Evolutionary conservation across 2,888 invertebrate species (phyloP), one percentile per base, ranked within the genome.

Genomic region (Nomada goodeniana): DNA sequence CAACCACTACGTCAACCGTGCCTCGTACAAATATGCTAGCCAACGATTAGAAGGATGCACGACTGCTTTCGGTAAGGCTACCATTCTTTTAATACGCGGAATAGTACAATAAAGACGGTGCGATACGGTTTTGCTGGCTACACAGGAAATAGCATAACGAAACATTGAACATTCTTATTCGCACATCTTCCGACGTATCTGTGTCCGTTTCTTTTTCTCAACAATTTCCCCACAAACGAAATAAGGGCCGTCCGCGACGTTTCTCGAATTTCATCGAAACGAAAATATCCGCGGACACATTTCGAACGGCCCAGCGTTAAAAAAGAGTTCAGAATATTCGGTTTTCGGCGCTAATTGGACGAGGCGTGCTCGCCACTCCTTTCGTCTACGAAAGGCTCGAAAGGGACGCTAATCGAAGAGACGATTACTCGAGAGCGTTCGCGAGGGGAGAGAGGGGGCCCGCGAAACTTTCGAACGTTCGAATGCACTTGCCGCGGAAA

Each of bases 401-500:
- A 1, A 15, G 47, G 13, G 47, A 47, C 47, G 47, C 15, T 78
- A 76, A 77, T 84, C 84, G 86, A 89, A 89, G 88, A 89, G 90
- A 88, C 88, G 44, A 15, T 20, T 57, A 67, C 44, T 42, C 68
- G 80, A 53, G 71, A 68, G 60, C 68, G 76, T 55, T 52, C 53
- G 13, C 7, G 36, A 52, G 18, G 70, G 2, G 44, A 59, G 57
- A n/a, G 72, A 69, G 53, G 72, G 68, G 73, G 78, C 73, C 18
- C 59, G 29, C 29, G 74, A 85, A 88, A 92, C 92, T 92, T 92
- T 92, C 92, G 90, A 92, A 92, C 89, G 90, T 87, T 87, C 88
- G 84, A 90, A 88, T 91, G 92, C 92, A 92, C 91, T 92, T 91
- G 91, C 89, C 85, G 83, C 83, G 86, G 88, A 89, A 93, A 93